Evolutionary conservation across 1,140 invertebrate genomes (phyloP).

Genomic region (Teleogryllus occipitalis): DNA sequence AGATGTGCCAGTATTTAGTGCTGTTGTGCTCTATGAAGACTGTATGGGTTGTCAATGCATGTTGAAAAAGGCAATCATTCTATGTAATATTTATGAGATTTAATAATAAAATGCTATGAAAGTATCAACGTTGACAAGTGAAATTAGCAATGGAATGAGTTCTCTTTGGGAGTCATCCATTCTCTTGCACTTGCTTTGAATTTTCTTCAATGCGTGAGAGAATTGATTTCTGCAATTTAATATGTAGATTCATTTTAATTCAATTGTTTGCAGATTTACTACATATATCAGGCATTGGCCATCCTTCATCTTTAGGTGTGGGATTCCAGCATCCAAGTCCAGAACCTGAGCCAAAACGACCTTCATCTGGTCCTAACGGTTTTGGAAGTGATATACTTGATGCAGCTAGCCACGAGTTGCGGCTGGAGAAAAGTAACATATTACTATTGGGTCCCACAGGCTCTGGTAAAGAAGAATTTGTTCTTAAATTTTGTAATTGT

Average conservation of each 20-base stretch:
- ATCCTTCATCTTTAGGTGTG: constrained; percentile 43
- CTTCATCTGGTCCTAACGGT: constrained; percentile 30
- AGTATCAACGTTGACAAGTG: too few species aligned
- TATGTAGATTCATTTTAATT: background rate
- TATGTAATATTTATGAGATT: too few species aligned
- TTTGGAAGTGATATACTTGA: constrained; percentile 79
- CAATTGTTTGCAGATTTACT: constrained; percentile 57
- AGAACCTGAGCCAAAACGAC: constrained; percentile 21
- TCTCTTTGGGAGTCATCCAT: too few species aligned
- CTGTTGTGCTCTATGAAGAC: too few species aligned
- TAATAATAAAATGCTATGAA: too few species aligned
- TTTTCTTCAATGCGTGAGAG: background rate
- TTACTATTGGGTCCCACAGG: constrained; percentile 94
- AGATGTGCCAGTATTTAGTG: too few species aligned
- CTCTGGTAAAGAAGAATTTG: constrained; percentile 54
- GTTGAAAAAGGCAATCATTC: too few species aligned
- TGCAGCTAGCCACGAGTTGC: constrained; percentile 69
- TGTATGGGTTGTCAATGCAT: too few species aligned
- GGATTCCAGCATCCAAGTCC: constrained; percentile 33
- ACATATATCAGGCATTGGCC: constrained; percentile 72
- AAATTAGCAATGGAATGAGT: too few species aligned
- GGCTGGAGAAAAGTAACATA: constrained; percentile 97
- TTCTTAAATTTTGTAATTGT: background rate
- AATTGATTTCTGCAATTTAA: background rate
- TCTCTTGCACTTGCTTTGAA: background rate